Percentiles rank a stretch among this genome's conserved stretches.
Conservation (phyloP, 2,797 vertebrate genomes). For the Salmo trutta region DNA sequence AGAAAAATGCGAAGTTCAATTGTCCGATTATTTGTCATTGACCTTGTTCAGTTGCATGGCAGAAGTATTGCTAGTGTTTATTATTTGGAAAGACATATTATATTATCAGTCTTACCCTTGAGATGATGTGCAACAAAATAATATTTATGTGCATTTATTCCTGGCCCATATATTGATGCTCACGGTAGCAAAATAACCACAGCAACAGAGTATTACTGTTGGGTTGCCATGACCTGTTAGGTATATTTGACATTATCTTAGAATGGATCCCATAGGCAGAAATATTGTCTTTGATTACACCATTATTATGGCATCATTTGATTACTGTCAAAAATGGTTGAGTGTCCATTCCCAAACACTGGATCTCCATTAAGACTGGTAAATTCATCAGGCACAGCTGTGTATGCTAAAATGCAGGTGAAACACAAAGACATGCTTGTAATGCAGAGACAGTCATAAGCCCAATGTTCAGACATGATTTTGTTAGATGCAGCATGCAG, state of each 20-base stretch:
- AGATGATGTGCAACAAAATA: constrained; percentile 10
- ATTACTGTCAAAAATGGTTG: constrained; percentile 52
- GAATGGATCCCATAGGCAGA: constrained; percentile 38
- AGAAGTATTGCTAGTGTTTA: not conserved
- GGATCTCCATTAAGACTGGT: constrained; percentile 49
- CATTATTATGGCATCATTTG: constrained; percentile 53
- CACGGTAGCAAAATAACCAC: constrained; percentile 28
- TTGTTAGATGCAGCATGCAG: constrained; percentile 52
- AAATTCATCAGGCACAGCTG: constrained; percentile 39
- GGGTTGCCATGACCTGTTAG: constrained; percentile 49
- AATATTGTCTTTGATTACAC: constrained; percentile 44
- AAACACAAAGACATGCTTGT: constrained; percentile 47
- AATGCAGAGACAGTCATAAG: constrained; percentile 49
- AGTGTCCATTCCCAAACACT: constrained; percentile 28
- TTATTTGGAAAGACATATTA: not conserved
- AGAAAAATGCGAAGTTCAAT: constrained; percentile 25
- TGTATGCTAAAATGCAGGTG: constrained; percentile 54
- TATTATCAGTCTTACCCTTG: not conserved
- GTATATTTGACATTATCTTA: constrained; percentile 36
- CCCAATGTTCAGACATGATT: constrained; percentile 47
- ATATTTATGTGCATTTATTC: constrained; percentile 2
- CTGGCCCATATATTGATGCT: constrained; percentile 9
- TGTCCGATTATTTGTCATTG: constrained; percentile 50
- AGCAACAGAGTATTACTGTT: constrained; percentile 23
- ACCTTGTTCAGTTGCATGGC: constrained; percentile 42